Evolutionary conservation across 1,140 invertebrate genomes (phyloP), one percentile per base, ranked within the genome.

Genomic region (Drosophila athabasca): DNA sequence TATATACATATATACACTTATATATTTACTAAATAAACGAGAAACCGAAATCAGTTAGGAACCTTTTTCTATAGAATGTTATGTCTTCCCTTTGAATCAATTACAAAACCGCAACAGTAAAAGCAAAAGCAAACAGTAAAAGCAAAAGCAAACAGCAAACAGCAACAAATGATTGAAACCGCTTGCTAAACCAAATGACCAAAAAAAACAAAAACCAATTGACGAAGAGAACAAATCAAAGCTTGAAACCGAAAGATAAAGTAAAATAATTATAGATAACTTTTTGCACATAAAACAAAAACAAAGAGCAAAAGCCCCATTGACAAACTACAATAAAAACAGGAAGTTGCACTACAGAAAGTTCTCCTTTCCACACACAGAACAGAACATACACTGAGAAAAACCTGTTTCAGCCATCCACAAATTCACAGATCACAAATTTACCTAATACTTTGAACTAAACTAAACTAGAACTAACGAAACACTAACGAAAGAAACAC

Each of bases 11-110:
- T 78, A 76, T 73, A 73, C 64, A 81, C 62, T 67, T 73, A 74
- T 43, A 43, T 19, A 62, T 39, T 39, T 39, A 39, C 35, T 58
- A 55, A 15, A 35, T 52, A 65, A 39, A 39, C 7, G 22, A 62
- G 49, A 49, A 69, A 74, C 69, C 43, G 67, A 84, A 81, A 85
- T 87, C 82, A 87, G 70, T 87, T 76, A 87, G 61, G 80, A 88
- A 74, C 71, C 75, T 81, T 87, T 87, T 87, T 87, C 78, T 87
- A 39, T 39, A 87, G 82, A 87, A 87, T 87, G 78, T 87, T 87
- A 87, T 87, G 82, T 87, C 82, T 87, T 87, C 82, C 82, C 82
- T 87, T 85, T 87, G 78, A 82, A 87, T 87, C 82, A 87, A 87
- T 87, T 87, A 39, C 35, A 39, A 39, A 39, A 39, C 11, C 35